phyloP scores from a whole-genome alignment of 2,888 invertebrate genomes.

The Aporophyla lueneburgensis region DNA sequence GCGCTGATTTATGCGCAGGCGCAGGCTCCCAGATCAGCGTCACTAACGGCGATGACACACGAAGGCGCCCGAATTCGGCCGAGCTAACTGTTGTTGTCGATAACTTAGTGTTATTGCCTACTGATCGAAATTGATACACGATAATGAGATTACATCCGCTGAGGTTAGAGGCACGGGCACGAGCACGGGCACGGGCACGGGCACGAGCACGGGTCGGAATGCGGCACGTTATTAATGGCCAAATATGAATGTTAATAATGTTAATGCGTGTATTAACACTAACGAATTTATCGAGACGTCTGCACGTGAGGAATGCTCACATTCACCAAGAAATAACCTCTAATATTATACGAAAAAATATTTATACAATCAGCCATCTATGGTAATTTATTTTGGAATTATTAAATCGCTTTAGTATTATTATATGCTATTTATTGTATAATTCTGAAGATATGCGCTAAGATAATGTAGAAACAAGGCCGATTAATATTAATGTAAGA shows the following conservation, averaged over 20 bases:
- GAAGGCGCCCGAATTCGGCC: constrained; percentile 19
- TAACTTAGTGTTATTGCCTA: constrained; percentile 63
- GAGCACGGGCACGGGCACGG: constrained; percentile 26
- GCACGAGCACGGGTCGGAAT: constrained; percentile 48
- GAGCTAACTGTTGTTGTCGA: constrained; percentile 58
- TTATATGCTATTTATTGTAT: constrained; percentile 19
- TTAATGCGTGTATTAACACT: constrained; percentile 52
- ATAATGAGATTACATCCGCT: constrained; percentile 59
- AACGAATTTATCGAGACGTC: constrained; percentile 21
- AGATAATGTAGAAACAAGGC: constrained; percentile 26
- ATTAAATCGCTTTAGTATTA: constrained; percentile 13
- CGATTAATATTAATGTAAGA: background rate
- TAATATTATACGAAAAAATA: constrained; percentile 2
- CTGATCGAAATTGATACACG: constrained; percentile 55
- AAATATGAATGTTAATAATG: constrained; percentile 49
- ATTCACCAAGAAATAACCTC: background rate
- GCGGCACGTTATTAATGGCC: constrained; percentile 41
- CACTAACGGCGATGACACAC: constrained; percentile 44
- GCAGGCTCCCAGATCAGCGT: constrained; percentile 40
- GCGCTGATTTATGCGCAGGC: constrained; percentile 51
- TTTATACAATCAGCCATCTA: constrained; percentile 24
- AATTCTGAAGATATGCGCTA: constrained; percentile 5
- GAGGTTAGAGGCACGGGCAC: constrained; percentile 38
- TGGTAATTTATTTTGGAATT: constrained; percentile 31
- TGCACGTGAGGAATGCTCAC: constrained; percentile 17